phyloP scores from a whole-genome alignment of 2,113 vertebrate genomes.

The Sinocyclocheilus anshuiensis region DNA sequence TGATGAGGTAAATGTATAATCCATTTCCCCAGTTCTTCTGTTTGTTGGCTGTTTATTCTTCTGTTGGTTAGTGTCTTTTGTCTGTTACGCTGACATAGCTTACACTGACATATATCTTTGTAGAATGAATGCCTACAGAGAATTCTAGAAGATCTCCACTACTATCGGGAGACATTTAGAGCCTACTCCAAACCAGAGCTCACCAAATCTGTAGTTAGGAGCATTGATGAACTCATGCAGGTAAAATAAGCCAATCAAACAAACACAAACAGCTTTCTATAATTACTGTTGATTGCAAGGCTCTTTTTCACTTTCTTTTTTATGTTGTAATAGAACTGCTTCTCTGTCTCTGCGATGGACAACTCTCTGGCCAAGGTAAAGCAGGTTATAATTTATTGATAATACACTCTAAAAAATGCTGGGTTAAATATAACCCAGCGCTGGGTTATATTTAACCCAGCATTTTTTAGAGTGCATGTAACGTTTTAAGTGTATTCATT shows the following conservation, averaged over 20 bases:
- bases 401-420: no score
- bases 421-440: no score
- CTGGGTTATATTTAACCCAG: no score
- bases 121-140: constrained; percentile 68
- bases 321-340: constrained; percentile 68
- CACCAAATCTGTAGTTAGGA: constrained; percentile 49
- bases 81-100: background rate
- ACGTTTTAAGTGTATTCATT: background rate
- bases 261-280: background rate
- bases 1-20: constrained; percentile 66
- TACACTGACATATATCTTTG: background rate
- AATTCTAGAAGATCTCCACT: constrained; percentile 65
- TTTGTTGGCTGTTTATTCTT: constrained; percentile 1
- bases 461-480: no score
- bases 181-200: constrained; percentile 50
- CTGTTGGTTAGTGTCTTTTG: background rate
- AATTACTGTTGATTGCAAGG: background rate
- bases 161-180: constrained; percentile 60
- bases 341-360: constrained; percentile 28
- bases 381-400: background rate
- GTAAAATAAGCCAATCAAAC: constrained; percentile 50
- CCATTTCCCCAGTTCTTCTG: background rate
- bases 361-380: constrained; percentile 42
- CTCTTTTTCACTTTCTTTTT: background rate
- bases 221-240: constrained; percentile 66